phyloP scores from a whole-genome alignment of 1,140 invertebrate species.

The Venturia canescens region DNA sequence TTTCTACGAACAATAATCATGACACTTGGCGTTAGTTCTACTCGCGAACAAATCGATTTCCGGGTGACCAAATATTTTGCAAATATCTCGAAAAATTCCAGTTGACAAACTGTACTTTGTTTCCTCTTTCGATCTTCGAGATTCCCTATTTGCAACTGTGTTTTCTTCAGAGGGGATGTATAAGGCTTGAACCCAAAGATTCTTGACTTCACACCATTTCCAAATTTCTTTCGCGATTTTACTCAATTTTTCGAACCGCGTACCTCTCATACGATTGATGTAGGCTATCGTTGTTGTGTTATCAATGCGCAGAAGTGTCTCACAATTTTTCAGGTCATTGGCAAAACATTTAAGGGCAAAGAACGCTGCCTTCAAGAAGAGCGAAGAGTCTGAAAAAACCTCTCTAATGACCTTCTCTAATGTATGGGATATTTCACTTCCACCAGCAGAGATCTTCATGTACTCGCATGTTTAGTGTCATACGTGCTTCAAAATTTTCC shows the following conservation, averaged over 20 bases:
- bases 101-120: background rate
- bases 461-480: no score
- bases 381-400: no score
- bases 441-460: no score
- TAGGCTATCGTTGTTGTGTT: slow-evolving; percentile 4
- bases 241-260: background rate
- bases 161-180: slow-evolving; percentile 8
- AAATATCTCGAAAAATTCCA: background rate
- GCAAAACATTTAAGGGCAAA: slow-evolving; percentile 24
- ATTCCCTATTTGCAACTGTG: background rate
- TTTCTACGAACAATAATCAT: slow-evolving; percentile 23
- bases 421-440: no score
- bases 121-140: background rate
- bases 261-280: background rate
- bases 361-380: background rate
- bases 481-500: no score
- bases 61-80: background rate
- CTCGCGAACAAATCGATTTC: slow-evolving; percentile 25
- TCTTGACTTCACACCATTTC: slow-evolving; percentile 19
- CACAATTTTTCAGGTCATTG: background rate
- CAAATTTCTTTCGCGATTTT: slow-evolving; percentile 2
- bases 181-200: slow-evolving; percentile 2
- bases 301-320: background rate
- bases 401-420: no score
- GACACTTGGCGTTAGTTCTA: slow-evolving; percentile 1